Evolutionary conservation across 2,888 invertebrate genomes (phyloP), one percentile per base, ranked within the genome.

Genomic region (Prosapia bicincta): DNA sequence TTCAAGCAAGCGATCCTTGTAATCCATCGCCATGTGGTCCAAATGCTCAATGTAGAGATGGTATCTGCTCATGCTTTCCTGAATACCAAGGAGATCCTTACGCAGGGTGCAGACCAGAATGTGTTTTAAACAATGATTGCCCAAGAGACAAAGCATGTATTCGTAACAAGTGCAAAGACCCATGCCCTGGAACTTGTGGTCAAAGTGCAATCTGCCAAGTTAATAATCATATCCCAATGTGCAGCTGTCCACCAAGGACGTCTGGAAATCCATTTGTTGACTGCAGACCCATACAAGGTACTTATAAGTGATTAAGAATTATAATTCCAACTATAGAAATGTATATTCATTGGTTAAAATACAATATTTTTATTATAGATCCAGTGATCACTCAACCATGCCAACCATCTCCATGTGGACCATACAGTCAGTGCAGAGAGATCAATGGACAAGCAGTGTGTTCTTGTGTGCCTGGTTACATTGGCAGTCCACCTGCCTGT

Each of bases 71-170:
- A 26, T 95, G 95, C 83, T 83, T 92, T 66, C 86, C 89, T 0
- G 91, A 93, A 81, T 93, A 91, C 82, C 89, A 89, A 79, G 95
- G 94, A 30, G 92, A 94, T 85, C 93, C 94, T 0, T 92, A 92
- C 81, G 92, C 93, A 74, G 86, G 86, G 68, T 92, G 92, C 81
- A 85, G 90, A 78, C 91, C 92, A 7, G 91, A 92, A 83, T 92
- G 92, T 83, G 86, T 88, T 5, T 85, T 88, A 24, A 90, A 88
- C 81, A 86, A 89, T 0, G 91, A 92, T 82, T 92, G 91, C 82
- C 81, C 88, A 0, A 83, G 83, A 9, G 86, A 88, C 79, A 87
- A 87, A 82, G 90, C 91, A 6, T 92, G 92, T 80, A 83, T 89
- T 23, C 88, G 88, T 80, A 88, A 89, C 80, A 90, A 90, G 84